Conservation (phyloP, 2,888 invertebrate genomes). For the Euplexia lucipara region DNA sequence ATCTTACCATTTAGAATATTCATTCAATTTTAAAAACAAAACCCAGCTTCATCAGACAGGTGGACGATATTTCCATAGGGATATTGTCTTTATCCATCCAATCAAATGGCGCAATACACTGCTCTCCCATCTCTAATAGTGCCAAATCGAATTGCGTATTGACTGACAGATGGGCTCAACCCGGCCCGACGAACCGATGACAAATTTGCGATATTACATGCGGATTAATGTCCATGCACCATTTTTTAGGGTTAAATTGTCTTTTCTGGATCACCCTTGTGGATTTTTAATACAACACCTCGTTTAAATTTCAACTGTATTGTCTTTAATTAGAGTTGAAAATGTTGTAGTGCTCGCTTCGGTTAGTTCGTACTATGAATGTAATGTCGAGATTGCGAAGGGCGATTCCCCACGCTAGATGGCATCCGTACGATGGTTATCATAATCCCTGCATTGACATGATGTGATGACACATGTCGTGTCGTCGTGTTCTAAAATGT, state of each 20-base stretch:
- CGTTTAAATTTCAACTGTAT: conserved; percentile 64
- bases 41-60: conserved; percentile 18
- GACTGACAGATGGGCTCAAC: conserved; percentile 84
- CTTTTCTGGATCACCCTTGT: conserved; percentile 85
- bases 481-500: conserved; percentile 87
- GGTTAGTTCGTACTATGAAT: conserved; percentile 73
- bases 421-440: conserved; percentile 90
- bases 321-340: conserved; percentile 59
- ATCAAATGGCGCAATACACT: conserved; percentile 73
- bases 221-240: conserved; percentile 89
- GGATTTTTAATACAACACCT: conserved; percentile 57
- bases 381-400: conserved; percentile 85
- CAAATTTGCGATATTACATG: conserved; percentile 91
- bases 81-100: conserved; percentile 74
- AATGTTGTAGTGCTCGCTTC: conserved; percentile 46
- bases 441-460: conserved; percentile 91
- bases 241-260: conserved; percentile 91
- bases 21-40: not conserved
- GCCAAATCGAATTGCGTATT: conserved; percentile 84
- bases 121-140: conserved; percentile 80
- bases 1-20: not conserved
- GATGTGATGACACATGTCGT: conserved; percentile 91
- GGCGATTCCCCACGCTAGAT: conserved; percentile 89
- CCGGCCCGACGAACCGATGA: conserved; percentile 84
- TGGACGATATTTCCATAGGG: conserved; percentile 37